Percentiles rank a stretch among this genome's conserved stretches.
phyloP scores from a whole-genome alignment of 2,113 vertebrate species.

The Steatornis caripensis region DNA sequence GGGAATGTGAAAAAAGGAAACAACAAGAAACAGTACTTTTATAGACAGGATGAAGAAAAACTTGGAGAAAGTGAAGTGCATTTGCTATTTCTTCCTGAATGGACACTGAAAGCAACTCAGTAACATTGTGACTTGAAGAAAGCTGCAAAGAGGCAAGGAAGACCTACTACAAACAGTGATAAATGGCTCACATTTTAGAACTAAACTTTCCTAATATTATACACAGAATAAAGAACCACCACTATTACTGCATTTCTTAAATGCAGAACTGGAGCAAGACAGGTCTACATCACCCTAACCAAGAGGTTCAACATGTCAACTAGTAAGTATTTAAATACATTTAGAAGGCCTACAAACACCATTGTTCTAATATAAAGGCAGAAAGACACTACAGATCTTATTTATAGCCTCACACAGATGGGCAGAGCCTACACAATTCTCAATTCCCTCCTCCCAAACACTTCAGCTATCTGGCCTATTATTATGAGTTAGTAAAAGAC shows the following conservation, averaged over 20 bases:
- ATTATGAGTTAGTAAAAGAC: background rate
- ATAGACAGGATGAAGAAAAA: slow-evolving; percentile 12
- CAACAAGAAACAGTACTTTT: slow-evolving; percentile 33
- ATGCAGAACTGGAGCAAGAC: background rate
- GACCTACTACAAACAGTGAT: background rate
- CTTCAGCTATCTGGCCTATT: background rate
- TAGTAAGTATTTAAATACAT: background rate
- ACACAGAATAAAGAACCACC: background rate
- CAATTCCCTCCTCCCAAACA: background rate
- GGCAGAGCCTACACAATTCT: background rate
- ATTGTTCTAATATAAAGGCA: background rate
- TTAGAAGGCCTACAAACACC: background rate
- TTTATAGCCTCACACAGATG: background rate
- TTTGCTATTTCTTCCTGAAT: background rate
- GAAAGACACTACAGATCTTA: background rate
- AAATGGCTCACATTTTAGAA: background rate
- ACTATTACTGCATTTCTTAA: background rate
- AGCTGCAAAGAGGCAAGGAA: background rate
- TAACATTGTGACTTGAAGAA: background rate
- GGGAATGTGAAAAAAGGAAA: background rate
- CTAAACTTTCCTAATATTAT: background rate
- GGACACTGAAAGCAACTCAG: slow-evolving; percentile 16
- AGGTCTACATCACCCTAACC: background rate
- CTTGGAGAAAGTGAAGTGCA: background rate
- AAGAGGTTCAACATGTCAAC: background rate